These are phyloP conservation scores for Capricornis sumatraensis DNA, from an alignment of 2,113 vertebrate genomes.

Conservation along the genomic window DNA sequence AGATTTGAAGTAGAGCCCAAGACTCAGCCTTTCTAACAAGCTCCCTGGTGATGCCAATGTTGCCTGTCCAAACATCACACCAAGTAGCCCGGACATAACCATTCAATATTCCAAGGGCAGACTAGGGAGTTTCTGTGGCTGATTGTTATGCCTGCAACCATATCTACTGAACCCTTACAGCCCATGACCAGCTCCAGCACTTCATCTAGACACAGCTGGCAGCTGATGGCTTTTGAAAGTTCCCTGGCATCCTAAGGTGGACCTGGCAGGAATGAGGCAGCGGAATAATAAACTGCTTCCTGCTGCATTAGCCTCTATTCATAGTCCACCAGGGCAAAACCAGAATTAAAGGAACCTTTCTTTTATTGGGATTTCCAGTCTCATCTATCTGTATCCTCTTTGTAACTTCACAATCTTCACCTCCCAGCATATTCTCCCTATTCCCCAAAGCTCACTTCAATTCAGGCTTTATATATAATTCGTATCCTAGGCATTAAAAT, in stretches of 20 bases:
- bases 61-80: background rate
- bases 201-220: background rate
- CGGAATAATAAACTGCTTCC: background rate
- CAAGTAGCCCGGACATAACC: background rate
- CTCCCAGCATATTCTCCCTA: background rate
- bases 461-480: background rate
- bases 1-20: background rate
- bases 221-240: background rate
- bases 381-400: background rate
- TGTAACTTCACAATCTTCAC: background rate
- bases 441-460: background rate
- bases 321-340: background rate
- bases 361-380: background rate
- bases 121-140: background rate
- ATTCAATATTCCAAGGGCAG: background rate
- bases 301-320: background rate
- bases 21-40: background rate
- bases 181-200: background rate
- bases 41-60: background rate
- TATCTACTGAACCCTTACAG: background rate
- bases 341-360: background rate
- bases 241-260: background rate
- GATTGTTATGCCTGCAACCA: background rate
- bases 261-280: background rate
- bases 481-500: background rate